Base-by-base conservation (phyloP, 92 coral and sea anemone genomes). In the Phymanthus crucifer region DNA sequence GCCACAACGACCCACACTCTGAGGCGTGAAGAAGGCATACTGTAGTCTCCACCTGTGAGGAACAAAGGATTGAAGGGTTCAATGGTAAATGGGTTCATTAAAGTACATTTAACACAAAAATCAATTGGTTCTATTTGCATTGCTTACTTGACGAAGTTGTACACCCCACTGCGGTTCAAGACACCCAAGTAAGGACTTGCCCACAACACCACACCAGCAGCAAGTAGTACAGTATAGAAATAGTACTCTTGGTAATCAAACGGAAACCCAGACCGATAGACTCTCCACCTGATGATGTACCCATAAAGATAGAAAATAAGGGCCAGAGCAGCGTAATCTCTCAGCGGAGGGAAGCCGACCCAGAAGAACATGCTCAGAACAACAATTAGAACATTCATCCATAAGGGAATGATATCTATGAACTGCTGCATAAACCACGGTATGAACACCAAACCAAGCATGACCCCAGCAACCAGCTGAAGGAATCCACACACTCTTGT, bases 371-470 rank as follows among this genome's bases (percentile, higher is more conserved):
- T 24, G 54, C 94, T 90, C 33, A 93, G 76, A 69, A 65, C 84
- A 23, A 93, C 57, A 24, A 87, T 84, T 32, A 88, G 69, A 73
- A 85, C 77, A 34, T 84, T 88, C 23, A 89, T 86, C 87, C 92
- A 85, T 9, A 68, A 14, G 14, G 98, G 95, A 13, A 87, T 76
- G 24, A 75, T 85, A 32, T 85, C 80, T 37, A 78, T 14, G 66
- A 89, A 90, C 82, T 92, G 97, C 43, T 92, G 91, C 61, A 93
- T 57, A 37, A 93, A 77, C 97, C 97, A 93, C 0, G 97, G 97
- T 6, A 93, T 72, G 67, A 87, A 87, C 0, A 81, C 78, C 67
- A 91, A 71, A 7, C 79, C 89, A 47, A 85, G 70, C 67, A 77
- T 3, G 36, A 69, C 40, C 0, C 94, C 97, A 32, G 89, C 26